These are phyloP conservation scores for Glyptemys insculpta DNA, from an alignment of 2,797 vertebrate genomes.

Conservation along the genomic window DNA sequence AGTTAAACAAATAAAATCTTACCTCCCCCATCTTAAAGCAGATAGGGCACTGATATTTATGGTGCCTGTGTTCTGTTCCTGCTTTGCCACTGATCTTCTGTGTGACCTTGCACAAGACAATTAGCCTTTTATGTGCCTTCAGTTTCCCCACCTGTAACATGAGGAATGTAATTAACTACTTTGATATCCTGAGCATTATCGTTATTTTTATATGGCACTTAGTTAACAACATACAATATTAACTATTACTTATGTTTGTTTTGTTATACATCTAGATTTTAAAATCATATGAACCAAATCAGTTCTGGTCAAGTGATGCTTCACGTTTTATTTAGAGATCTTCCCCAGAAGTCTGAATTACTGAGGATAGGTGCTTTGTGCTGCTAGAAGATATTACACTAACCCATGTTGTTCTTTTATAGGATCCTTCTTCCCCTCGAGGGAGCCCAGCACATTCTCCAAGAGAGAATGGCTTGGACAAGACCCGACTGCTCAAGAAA, in stretches of 20 bases:
- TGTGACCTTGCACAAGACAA: not conserved
- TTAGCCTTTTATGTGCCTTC: not conserved
- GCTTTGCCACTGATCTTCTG: not conserved
- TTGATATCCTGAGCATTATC: not conserved
- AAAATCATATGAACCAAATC: not conserved
- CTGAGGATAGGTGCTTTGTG: not conserved
- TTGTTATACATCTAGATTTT: not conserved
- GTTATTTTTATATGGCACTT: not conserved
- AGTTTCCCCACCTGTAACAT: not conserved
- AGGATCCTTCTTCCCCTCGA: slow-evolving; percentile 97
- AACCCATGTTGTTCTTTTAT: slow-evolving; percentile 31
- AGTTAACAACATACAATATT: not conserved
- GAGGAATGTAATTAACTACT: not conserved
- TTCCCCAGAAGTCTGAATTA: not conserved
- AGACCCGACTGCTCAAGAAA: slow-evolving; percentile 95
- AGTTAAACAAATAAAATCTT: not conserved
- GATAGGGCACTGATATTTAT: not conserved
- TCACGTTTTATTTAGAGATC: not conserved
- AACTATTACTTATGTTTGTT: not conserved
- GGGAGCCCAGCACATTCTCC: slow-evolving; percentile 97
- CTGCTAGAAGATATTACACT: slow-evolving; percentile 6
- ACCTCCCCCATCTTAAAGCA: not conserved
- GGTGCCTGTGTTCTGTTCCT: not conserved
- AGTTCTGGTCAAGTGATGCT: not conserved
- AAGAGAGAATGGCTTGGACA: slow-evolving; percentile 97